Conservation (phyloP, 1,140 invertebrate genomes). For the Procambarus clarkii region DNA sequence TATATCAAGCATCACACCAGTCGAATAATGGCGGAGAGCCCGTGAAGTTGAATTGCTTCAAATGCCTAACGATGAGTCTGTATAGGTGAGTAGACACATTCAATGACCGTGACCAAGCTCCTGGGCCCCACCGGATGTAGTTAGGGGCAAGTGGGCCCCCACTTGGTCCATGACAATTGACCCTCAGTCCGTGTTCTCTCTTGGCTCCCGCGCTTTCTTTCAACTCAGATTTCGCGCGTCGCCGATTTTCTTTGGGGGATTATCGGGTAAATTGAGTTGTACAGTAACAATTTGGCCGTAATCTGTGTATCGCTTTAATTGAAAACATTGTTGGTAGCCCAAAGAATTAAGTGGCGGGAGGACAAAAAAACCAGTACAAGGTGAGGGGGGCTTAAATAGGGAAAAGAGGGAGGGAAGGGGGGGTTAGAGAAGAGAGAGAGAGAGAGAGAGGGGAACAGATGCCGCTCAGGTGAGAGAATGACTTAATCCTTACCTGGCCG, state of each 20-base stretch:
- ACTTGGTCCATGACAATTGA: not conserved
- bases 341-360: conserved; percentile 29
- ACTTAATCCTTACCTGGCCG: conserved; percentile 23
- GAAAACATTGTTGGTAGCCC: conserved; percentile 43
- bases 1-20: too few relatives aligned
- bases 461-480: not conserved
- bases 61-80: too few relatives aligned
- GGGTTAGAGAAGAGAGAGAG: not conserved
- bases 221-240: conserved; percentile 20
- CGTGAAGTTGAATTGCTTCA: too few relatives aligned
- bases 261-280: conserved; percentile 17
- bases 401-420: not conserved
- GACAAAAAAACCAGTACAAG: too few relatives aligned
- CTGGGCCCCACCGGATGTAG: not conserved
- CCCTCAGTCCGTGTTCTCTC: conserved; percentile 19
- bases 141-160: not conserved
- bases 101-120: too few relatives aligned
- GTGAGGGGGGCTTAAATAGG: not conserved
- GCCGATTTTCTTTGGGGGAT: conserved; percentile 10
- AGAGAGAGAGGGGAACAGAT: not conserved
- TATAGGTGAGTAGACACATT: too few relatives aligned
- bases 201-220: conserved; percentile 23
- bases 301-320: conserved; percentile 54
- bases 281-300: conserved; percentile 45
- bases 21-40: too few relatives aligned